Percentiles rank a stretch among this genome's conserved stretches.
phyloP scores from a whole-genome alignment of 2,113 vertebrate genomes.

The Gavialis gangeticus region DNA sequence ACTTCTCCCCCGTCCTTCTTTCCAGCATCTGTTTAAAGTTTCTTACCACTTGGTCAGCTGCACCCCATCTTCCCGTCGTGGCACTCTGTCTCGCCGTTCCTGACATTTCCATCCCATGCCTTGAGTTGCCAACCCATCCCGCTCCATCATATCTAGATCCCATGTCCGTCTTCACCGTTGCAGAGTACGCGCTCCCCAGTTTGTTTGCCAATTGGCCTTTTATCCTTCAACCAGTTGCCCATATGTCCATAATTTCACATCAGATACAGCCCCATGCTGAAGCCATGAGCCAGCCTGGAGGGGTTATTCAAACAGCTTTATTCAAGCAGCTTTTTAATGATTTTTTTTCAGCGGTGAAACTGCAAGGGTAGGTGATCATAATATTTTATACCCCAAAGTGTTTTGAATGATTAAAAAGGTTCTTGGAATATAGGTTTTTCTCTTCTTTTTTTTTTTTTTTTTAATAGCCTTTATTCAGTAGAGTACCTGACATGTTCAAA shows the following conservation, averaged over 20 bases:
- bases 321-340: neutral
- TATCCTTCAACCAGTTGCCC: fast-evolving
- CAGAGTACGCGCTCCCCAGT: neutral
- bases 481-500: neutral
- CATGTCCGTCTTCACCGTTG: neutral
- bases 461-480: neutral
- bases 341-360: neutral
- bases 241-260: fast-evolving
- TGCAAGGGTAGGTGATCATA: neutral
- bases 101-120: neutral
- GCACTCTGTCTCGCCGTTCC: neutral
- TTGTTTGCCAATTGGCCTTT: neutral
- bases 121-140: fast-evolving
- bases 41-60: neutral
- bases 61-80: neutral
- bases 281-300: neutral
- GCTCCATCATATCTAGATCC: neutral
- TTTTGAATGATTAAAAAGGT: neutral
- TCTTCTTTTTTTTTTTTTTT: neutral
- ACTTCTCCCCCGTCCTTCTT: neutral
- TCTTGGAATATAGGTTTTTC: neutral
- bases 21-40: neutral
- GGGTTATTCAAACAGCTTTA: neutral
- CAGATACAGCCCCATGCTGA: fast-evolving
- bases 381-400: neutral